Conservation (phyloP, 2,113 vertebrate genomes). For the Tragulus kanchil region DNA sequence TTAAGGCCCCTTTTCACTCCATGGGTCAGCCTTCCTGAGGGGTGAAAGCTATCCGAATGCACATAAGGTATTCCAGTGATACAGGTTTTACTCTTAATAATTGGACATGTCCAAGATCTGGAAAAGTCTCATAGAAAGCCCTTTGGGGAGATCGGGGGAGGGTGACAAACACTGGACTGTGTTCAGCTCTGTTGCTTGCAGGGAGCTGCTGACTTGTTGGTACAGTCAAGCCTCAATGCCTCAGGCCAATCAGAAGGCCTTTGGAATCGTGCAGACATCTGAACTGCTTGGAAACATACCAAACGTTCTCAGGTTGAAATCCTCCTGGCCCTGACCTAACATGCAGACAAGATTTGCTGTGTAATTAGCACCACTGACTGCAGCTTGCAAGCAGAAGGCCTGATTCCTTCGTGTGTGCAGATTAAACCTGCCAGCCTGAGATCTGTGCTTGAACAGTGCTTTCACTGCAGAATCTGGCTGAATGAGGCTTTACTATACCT, state of each 20-base stretch:
- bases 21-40: not conserved
- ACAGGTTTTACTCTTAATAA: not conserved
- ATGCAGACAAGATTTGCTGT: fast-evolving
- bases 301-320: not conserved
- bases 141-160: not conserved
- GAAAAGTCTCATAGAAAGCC: not conserved
- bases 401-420: not conserved
- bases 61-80: too few species aligned
- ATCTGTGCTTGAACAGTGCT: not conserved
- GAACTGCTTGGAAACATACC: not conserved
- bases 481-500: conserved; percentile 67
- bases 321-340: not conserved
- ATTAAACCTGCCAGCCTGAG: not conserved
- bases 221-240: conserved; percentile 69
- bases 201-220: conserved; percentile 44
- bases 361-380: not conserved
- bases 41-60: not conserved
- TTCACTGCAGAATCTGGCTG: not conserved
- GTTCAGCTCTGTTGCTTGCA: not conserved
- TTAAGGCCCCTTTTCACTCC: not conserved
- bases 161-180: not conserved
- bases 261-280: not conserved
- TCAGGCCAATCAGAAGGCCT: conserved; percentile 4
- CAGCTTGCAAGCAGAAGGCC: not conserved
- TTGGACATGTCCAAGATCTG: not conserved